Percentiles rank a stretch among this genome's conserved stretches.
Conservation (phyloP, 2,888 invertebrate species). For the Drosophila paracracens region DNA sequence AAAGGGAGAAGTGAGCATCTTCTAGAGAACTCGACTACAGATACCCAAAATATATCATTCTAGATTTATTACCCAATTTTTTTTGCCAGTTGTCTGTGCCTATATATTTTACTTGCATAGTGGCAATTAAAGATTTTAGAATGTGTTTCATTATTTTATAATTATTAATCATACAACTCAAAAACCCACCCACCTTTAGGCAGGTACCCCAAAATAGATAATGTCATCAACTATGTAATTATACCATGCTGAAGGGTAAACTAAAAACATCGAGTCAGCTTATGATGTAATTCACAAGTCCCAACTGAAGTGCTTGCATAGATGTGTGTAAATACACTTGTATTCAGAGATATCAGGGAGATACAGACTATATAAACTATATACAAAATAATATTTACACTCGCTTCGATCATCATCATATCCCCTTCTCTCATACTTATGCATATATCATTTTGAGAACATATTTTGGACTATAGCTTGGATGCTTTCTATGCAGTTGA, state of each 20-base stretch:
- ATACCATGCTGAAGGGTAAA: background rate
- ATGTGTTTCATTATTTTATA: background rate
- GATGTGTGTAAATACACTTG: background rate
- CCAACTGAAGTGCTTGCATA: background rate
- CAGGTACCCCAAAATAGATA: background rate
- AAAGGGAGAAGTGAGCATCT: too few species aligned
- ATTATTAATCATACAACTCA: background rate
- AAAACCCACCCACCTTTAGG: background rate
- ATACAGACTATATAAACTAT: background rate
- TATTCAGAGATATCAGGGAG: background rate
- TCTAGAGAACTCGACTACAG: background rate
- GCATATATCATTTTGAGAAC: background rate
- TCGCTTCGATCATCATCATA: background rate
- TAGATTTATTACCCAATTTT: background rate
- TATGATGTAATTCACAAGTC: background rate
- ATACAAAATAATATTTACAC: too few species aligned
- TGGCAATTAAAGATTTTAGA: background rate
- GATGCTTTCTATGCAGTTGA: background rate
- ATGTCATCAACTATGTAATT: background rate
- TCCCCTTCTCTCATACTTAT: background rate
- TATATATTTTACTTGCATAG: background rate
- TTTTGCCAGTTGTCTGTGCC: background rate
- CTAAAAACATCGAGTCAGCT: background rate
- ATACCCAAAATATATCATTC: background rate
- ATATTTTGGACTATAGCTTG: background rate